Percentiles rank a stretch among this genome's conserved stretches.
Evolutionary conservation across 2,113 vertebrate genomes (phyloP).

Genomic region (Cryptomyrus ogoouensis): DNA sequence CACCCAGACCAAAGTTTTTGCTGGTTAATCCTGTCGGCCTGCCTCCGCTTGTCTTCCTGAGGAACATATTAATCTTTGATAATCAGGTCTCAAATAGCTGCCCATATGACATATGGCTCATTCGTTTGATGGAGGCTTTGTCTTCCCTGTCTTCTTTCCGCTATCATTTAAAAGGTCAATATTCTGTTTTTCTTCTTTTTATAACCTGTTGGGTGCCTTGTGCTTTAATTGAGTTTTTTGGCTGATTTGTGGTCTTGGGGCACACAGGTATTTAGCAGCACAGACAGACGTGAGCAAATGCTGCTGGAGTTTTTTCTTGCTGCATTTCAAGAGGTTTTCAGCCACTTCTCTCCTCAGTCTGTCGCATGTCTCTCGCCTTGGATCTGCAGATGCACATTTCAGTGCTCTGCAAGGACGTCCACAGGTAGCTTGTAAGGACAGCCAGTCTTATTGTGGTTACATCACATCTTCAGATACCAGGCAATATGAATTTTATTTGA

Average conservation of each 20-base stretch:
- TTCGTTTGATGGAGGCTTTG: not conserved
- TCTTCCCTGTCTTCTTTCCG: not conserved
- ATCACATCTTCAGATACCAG: not conserved
- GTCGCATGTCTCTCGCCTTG: not conserved
- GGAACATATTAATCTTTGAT: not conserved
- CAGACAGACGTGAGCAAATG: not conserved
- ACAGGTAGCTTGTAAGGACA: not conserved
- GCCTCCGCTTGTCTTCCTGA: not conserved
- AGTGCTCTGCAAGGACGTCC: not conserved
- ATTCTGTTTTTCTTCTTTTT: not conserved
- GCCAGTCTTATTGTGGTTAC: not conserved
- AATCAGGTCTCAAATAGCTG: not conserved
- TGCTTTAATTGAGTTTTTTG: not conserved
- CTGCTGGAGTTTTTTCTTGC: not conserved
- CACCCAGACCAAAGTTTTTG: not conserved
- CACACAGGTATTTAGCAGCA: not conserved
- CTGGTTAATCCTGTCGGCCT: not conserved
- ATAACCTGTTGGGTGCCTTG: not conserved
- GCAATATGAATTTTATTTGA: not conserved
- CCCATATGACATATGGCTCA: not conserved
- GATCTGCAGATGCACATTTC: not conserved
- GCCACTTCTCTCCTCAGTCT: not conserved
- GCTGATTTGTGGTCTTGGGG: not conserved
- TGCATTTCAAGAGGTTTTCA: not conserved
- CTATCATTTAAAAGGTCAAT: not conserved